Evolutionary conservation across 1,140 invertebrate species (phyloP).

Genomic region (Nephotettix cincticeps): DNA sequence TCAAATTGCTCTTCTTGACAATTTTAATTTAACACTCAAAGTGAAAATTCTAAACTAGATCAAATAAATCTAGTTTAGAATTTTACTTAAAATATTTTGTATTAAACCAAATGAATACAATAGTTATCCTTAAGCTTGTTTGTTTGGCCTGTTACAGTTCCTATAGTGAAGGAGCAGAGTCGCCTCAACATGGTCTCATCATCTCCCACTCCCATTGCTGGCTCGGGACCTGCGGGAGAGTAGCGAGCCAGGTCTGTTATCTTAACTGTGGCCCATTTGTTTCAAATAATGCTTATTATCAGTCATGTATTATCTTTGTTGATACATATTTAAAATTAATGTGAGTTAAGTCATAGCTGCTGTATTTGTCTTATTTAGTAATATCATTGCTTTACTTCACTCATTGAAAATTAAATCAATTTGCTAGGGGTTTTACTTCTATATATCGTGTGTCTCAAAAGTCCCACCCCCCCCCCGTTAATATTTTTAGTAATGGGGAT

Average conservation of each 20-base stretch:
- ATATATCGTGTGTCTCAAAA: too few species aligned
- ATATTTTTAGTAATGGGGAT: too few species aligned
- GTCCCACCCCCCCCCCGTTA: too few species aligned
- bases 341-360: background rate
- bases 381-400: background rate
- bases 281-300: background rate
- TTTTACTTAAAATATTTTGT: too few species aligned
- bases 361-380: background rate
- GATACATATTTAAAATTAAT: background rate
- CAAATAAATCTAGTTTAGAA: too few species aligned
- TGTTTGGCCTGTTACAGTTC: conserved; percentile 68
- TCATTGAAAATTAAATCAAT: background rate
- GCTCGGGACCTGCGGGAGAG: conserved; percentile 28
- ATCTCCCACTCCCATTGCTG: conserved; percentile 63
- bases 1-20: too few species aligned
- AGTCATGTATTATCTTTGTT: background rate
- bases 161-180: conserved; percentile 86
- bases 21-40: too few species aligned
- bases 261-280: background rate
- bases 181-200: conserved; percentile 63
- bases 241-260: conserved; percentile 27
- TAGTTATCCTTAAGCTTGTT: too few species aligned
- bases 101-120: too few species aligned
- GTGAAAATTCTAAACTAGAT: too few species aligned
- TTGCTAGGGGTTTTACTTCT: background rate